phyloP scores from a whole-genome alignment of 2,797 vertebrate genomes.

The Parotocinclus haroldoi region DNA sequence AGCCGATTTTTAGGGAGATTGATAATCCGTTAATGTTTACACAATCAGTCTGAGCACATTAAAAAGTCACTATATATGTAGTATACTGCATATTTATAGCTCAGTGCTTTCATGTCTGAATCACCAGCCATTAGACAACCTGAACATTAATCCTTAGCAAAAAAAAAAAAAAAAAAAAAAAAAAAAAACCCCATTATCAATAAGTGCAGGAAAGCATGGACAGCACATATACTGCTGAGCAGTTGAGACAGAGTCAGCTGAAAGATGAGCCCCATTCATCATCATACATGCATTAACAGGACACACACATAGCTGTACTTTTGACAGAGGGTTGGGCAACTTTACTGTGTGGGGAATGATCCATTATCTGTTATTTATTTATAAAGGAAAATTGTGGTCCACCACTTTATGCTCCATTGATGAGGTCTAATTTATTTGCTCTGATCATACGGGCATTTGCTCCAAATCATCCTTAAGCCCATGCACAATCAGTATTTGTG shows the following conservation, averaged over 20 bases:
- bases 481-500: too few relatives aligned
- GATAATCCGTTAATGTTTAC: too few relatives aligned
- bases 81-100: constrained; percentile 1
- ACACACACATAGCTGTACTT: neutral
- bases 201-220: constrained; percentile 46
- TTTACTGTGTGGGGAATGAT: neutral
- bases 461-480: neutral
- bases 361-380: constrained; percentile 37
- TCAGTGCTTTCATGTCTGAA: constrained; percentile 26
- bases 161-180: too few relatives aligned
- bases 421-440: constrained; percentile 9
- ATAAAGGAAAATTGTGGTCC: constrained; percentile 15
- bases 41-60: too few relatives aligned
- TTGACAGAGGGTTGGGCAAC: neutral
- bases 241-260: constrained; percentile 38
- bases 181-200: constrained; percentile 46
- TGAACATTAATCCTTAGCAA: constrained; percentile 34
- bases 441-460: neutral
- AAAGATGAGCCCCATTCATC: constrained; percentile 17
- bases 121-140: constrained; percentile 37
- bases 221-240: constrained; percentile 16
- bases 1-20: too few relatives aligned
- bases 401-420: constrained; percentile 10
- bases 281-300: constrained; percentile 23
- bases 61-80: too few relatives aligned